Evolutionary conservation across 1,140 invertebrate genomes (phyloP), one percentile per base, ranked within the genome.

Genomic region (Nebria ingens): DNA sequence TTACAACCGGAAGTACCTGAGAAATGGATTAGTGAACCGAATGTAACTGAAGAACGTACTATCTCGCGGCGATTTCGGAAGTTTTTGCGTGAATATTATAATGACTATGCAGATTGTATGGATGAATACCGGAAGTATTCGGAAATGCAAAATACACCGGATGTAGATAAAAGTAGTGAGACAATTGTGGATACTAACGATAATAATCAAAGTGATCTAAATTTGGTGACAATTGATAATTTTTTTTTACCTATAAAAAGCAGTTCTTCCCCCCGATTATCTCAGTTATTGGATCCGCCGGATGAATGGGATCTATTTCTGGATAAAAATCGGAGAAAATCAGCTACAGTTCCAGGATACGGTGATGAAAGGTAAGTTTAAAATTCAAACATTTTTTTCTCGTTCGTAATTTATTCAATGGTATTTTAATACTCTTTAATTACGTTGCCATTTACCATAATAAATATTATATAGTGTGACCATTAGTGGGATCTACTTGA

Each of bases 71-170:
- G 21, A 21, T 59, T 56, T 15, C 53, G 56, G 29, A 61, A 55
- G 50, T 64, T 58, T 17, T 52, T 64, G 11, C 57, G 64, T 42
- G 69, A 71, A 60, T 71, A 71, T 58, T 71, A 71, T 51, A 71
- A 71, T 57, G 69, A 71, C 56, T 68, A 68, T 49, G 64, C 64
- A 50, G 66, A 71, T 17, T 69, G 68, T 53, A 52, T 71, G 21
- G 67, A 68, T 54, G 61, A 61, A n/a, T 68, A 63, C 52, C 45
- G 59, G 15, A 45, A 45, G 15, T 45, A 45, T 17, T 45, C 40
- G 6, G 40, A 45, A 12, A 17, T 45, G 17, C 25, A 6, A n/a
- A 45, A 45, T 45, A 17, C 9, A 11, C 6, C 6, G 4, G 4
- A 4, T 17, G 40, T 11, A 12, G 15, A 45, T 45, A 45, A 45